Evolutionary conservation across 1,140 invertebrate genomes (phyloP), one percentile per base, ranked within the genome.

Genomic region (Tetragonula clypearis): DNA sequence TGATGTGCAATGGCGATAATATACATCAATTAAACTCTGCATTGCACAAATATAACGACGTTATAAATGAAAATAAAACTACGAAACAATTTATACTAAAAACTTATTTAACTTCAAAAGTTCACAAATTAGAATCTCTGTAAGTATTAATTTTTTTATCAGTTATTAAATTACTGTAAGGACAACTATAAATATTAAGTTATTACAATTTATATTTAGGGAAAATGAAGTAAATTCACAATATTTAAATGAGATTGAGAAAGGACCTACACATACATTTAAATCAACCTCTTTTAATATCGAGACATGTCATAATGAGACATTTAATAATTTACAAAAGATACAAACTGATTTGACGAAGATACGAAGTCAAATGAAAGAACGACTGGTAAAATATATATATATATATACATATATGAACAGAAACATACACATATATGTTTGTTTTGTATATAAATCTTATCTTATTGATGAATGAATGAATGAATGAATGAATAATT

Each of bases 11-110:
- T 72, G 65, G 90, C 15, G 82, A 92, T 75, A 83, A 49, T 21
- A 49, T 73, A 12, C 56, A 88, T 65, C 72, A 90, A 17, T 82
- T 94, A 23, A 82, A 89, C 75, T 73, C 76, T 26, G 81, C 86
- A 2, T 89, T 93, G 53, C 85, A 92, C 79, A 86, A 87, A 76
- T 93, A 89, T 60, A 82, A 92, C 30, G 86, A 90, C 14, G 12
- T 91, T 26, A 72, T 85, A 85, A 60, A 41, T 6, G 77, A 89
- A 62, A 92, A 92, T 30, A 84, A 71, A 68, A 60, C 74, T 1
- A 88, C 87, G 53, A 90, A 88, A 41, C 72, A 90, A 86, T 66
- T 66, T 0, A 77, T 92, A 65, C 35, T 92, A 26, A 72, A 90
- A 76, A 85, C 71, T 12, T 77, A 85, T 62, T 41, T 87, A 35